Conservation (phyloP, 2,113 vertebrate species). For the Albula glossodonta region DNA sequence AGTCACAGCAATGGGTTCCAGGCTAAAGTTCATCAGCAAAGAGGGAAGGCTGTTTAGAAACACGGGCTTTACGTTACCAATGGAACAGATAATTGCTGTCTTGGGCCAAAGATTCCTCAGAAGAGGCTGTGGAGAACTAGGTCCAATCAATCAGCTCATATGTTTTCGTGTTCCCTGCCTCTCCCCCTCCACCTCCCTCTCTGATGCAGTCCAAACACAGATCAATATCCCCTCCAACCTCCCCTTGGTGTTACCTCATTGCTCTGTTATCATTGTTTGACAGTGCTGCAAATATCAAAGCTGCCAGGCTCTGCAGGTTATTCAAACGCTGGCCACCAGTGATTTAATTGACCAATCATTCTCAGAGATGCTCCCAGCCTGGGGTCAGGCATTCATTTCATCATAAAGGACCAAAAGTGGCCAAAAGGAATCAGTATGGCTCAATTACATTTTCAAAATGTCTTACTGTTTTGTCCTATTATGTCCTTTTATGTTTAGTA, state of each 20-base stretch:
- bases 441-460: no score
- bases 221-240: constrained; percentile 8
- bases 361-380: background rate
- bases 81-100: background rate
- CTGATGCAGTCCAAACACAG: background rate
- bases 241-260: background rate
- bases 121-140: background rate
- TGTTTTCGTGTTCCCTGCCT: background rate
- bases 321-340: background rate
- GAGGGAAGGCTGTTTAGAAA: background rate
- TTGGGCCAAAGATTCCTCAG: background rate
- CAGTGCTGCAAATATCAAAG: constrained; percentile 8
- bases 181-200: background rate
- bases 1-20: background rate
- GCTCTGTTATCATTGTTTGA: constrained; percentile 8
- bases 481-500: no score
- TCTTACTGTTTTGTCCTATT: background rate
- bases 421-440: no score
- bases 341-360: background rate
- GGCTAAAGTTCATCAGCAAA: background rate
- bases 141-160: background rate
- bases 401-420: no score
- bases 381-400: no score
- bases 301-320: background rate
- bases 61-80: background rate